Conservation (phyloP, 2,113 vertebrate species). For the Micromys minutus region DNA sequence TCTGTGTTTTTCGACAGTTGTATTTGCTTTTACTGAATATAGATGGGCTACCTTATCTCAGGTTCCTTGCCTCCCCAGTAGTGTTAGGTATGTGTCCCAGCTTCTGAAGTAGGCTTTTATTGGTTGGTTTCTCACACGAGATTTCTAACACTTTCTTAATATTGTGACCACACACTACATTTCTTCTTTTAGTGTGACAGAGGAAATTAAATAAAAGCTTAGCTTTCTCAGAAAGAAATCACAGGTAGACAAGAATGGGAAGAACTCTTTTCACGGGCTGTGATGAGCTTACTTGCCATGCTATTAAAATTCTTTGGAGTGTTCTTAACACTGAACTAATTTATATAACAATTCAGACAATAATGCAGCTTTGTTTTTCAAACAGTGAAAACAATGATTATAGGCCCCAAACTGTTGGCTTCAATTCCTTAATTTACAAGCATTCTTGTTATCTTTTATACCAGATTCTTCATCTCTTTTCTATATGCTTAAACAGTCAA, state of each 20-base stretch:
- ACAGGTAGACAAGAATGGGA: neutral
- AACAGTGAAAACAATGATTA: neutral
- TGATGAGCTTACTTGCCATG: neutral
- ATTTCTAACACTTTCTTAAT: neutral
- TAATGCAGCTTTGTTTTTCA: neutral
- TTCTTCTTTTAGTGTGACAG: neutral
- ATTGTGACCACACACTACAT: neutral
- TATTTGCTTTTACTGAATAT: neutral
- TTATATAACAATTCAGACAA: neutral
- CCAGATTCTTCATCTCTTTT: neutral
- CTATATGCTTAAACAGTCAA: neutral
- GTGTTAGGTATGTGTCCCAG: neutral
- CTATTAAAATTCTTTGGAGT: neutral
- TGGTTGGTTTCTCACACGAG: neutral
- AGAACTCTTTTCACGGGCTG: neutral
- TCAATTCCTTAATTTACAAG: neutral
- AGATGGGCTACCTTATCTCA: neutral
- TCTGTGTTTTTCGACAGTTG: neutral
- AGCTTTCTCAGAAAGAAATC: neutral
- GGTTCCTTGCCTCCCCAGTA: neutral
- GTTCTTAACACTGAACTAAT: neutral
- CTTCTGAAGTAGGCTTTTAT: neutral
- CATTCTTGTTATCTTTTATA: neutral
- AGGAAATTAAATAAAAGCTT: neutral
- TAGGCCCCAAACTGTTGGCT: neutral